Percentiles rank a stretch among this genome's conserved stretches.
Evolutionary conservation across 2,113 vertebrate genomes (phyloP).

Genomic region (Cricetomys ansorgei): DNA sequence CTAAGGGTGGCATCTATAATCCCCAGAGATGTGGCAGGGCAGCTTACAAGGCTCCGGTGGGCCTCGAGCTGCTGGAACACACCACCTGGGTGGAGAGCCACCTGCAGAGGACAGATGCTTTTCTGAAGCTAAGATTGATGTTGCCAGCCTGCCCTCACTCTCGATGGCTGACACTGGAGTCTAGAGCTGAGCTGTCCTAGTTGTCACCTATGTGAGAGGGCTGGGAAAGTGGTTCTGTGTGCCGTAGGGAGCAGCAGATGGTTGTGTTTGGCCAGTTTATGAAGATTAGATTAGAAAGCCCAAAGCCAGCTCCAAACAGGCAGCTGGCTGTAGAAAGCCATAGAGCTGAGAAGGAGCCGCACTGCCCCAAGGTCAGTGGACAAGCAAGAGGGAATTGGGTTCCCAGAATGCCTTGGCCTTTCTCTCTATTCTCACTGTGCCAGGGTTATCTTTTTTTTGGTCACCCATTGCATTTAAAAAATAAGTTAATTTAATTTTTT

Average conservation of each 20-base stretch:
- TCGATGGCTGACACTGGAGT: neutral
- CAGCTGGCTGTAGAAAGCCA: neutral
- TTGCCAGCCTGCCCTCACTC: neutral
- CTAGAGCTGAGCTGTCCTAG: neutral
- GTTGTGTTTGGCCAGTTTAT: neutral
- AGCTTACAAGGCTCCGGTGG: neutral
- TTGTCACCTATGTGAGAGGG: neutral
- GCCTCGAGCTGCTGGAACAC: neutral
- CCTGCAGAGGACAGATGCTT: neutral
- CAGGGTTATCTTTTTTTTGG: neutral
- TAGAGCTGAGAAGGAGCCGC: neutral
- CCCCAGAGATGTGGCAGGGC: neutral
- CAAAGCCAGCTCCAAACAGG: neutral
- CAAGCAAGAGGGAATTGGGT: neutral
- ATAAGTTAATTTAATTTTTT: too few relatives aligned
- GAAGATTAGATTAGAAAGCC: neutral
- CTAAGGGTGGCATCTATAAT: neutral
- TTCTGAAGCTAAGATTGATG: neutral
- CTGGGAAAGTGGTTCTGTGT: neutral
- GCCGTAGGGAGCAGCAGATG: neutral
- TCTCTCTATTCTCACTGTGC: neutral
- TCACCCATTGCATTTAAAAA: neutral
- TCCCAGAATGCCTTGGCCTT: neutral
- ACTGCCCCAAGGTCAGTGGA: too few relatives aligned
- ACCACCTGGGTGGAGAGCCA: neutral